These are phyloP conservation scores for Megaustenia siamemsis DNA, from an alignment of 2,888 invertebrate genomes.

Conservation along the genomic window DNA sequence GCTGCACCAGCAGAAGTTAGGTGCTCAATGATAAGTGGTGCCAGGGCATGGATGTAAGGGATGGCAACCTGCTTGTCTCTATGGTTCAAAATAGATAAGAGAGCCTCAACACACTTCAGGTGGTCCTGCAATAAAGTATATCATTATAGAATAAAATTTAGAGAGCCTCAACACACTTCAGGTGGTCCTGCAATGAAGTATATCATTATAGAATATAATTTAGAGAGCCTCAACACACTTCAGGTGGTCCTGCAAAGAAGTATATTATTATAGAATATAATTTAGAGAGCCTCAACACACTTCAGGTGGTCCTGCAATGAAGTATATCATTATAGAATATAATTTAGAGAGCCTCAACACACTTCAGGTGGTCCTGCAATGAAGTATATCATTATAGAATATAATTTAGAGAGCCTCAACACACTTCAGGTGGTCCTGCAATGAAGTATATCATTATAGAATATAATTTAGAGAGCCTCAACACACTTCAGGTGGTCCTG, in stretches of 20 bases:
- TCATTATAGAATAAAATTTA: slow-evolving; percentile 90
- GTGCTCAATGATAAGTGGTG: slow-evolving; percentile 88
- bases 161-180: slow-evolving; percentile 89
- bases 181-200: slow-evolving; percentile 83
- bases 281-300: slow-evolving; percentile 88
- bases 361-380: too few relatives aligned
- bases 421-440: too few relatives aligned
- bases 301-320: slow-evolving; percentile 85
- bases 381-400: too few relatives aligned
- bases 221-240: slow-evolving; percentile 89
- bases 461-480: too few relatives aligned
- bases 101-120: slow-evolving; percentile 88
- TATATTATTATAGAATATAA: slow-evolving; percentile 86
- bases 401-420: too few relatives aligned
- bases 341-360: too few relatives aligned
- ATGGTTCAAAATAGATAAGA: slow-evolving; percentile 88
- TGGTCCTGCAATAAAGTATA: slow-evolving; percentile 83
- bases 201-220: slow-evolving; percentile 88
- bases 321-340: too few relatives aligned
- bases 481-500: too few relatives aligned
- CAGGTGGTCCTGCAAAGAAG: slow-evolving; percentile 84
- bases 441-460: too few relatives aligned
- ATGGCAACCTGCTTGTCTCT: slow-evolving; percentile 86
- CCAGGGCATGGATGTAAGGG: slow-evolving; percentile 90
- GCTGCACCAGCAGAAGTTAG: slow-evolving; percentile 85